A percentile compares a stretch with the other conserved stretches of the same genome.
Conservation (phyloP, 2,888 invertebrate genomes). For the Lycia hirtaria region DNA sequence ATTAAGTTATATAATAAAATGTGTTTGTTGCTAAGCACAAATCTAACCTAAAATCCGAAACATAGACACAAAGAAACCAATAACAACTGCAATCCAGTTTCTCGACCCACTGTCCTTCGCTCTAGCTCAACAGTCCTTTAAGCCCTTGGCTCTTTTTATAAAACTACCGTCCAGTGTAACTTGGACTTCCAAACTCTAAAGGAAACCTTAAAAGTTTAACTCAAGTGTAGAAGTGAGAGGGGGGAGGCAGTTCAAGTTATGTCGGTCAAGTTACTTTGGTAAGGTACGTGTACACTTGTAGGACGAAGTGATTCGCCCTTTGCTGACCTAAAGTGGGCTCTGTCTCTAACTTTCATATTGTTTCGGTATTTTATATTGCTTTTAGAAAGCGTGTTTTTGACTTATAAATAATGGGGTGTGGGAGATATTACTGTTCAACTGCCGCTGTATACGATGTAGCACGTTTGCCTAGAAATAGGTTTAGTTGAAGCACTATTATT, state of each 20-base stretch:
- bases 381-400: constrained; percentile 1
- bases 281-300: constrained; percentile 51
- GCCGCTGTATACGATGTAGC: too few species aligned
- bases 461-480: too few species aligned
- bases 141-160: constrained; percentile 72
- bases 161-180: constrained; percentile 57
- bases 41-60: constrained; percentile 13
- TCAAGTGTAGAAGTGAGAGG: not conserved
- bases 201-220: constrained; percentile 15
- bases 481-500: too few species aligned
- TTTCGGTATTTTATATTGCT: constrained; percentile 31
- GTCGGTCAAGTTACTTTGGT: constrained; percentile 31
- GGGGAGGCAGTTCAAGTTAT: constrained; percentile 32
- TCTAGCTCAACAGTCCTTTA: constrained; percentile 74
- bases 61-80: constrained; percentile 47
- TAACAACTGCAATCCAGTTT: constrained; percentile 63
- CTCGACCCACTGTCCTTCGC: constrained; percentile 77
- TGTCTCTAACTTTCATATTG: constrained; percentile 51
- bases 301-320: constrained; percentile 49
- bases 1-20: too few species aligned
- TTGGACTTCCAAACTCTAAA: constrained; percentile 46
- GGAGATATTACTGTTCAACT: too few species aligned
- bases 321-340: constrained; percentile 47
- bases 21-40: constrained; percentile 22
- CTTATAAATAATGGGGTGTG: too few species aligned